Percentiles rank a stretch among this genome's conserved stretches.
phyloP scores from a whole-genome alignment of 2,888 invertebrate species.

The Iselma pallidipennis region DNA sequence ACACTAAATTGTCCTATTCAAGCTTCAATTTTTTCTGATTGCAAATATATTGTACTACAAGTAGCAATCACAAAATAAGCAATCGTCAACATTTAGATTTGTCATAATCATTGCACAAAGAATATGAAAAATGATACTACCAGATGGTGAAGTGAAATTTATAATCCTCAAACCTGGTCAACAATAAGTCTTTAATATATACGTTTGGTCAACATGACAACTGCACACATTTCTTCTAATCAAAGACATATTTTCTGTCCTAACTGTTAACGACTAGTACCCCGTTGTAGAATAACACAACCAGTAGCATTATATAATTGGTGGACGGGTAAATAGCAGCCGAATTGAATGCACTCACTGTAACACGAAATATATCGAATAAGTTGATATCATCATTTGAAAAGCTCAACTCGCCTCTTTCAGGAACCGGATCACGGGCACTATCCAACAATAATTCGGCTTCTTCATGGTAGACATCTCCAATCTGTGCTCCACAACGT shows the following conservation, averaged over 20 bases:
- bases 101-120: no score
- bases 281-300: not conserved
- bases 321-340: conserved; percentile 17
- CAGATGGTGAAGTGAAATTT: no score
- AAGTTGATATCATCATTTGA: conserved; percentile 3
- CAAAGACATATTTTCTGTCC: not conserved
- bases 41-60: not conserved
- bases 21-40: not conserved
- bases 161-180: no score
- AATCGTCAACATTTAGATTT: no score
- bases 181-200: no score
- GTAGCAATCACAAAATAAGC: not conserved
- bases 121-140: no score
- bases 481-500: conserved; percentile 72
- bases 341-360: conserved; percentile 41
- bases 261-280: not conserved
- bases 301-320: not conserved
- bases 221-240: not conserved
- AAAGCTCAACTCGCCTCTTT: conserved; percentile 66
- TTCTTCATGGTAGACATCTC: conserved; percentile 69
- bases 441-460: conserved; percentile 72
- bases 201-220: not conserved
- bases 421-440: conserved; percentile 76
- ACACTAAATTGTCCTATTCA: conserved; percentile 2
- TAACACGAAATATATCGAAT: conserved; percentile 22